A percentile compares a stretch with the other conserved stretches of the same genome.
phyloP scores from a whole-genome alignment of 2,113 vertebrate genomes.

The Murina feae region DNA sequence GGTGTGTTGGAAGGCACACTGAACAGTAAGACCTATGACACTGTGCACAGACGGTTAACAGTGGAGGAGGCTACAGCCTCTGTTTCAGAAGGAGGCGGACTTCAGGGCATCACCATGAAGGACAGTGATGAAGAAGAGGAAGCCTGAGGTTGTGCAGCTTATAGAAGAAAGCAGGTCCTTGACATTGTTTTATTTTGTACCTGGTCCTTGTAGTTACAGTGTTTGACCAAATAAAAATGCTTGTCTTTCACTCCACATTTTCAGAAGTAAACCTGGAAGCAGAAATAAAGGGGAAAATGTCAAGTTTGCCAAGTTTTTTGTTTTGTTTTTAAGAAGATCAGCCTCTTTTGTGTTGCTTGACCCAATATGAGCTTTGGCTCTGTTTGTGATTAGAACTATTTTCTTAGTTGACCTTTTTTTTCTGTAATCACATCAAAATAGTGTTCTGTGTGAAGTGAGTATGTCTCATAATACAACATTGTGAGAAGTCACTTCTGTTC shows the following conservation, averaged over 20 bases:
- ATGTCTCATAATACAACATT: constrained; percentile 57
- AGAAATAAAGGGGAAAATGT: constrained; percentile 63
- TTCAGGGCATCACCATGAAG: constrained; percentile 95
- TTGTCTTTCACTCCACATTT: constrained; percentile 69
- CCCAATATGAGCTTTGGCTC: constrained; percentile 69
- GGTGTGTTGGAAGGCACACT: constrained; percentile 91
- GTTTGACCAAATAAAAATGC: constrained; percentile 71
- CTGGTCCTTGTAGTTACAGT: constrained; percentile 73
- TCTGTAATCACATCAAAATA: constrained; percentile 63
- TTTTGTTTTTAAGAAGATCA: constrained; percentile 57
- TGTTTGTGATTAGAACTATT: background rate
- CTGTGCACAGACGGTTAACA: constrained; percentile 89
- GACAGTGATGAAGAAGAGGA: constrained; percentile 97
- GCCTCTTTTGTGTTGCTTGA: constrained; percentile 75
- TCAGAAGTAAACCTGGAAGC: constrained; percentile 18
- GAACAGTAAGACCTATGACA: constrained; percentile 94
- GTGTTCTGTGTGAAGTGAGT: constrained; percentile 67
- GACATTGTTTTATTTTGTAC: constrained; percentile 57
- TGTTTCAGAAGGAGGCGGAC: constrained; percentile 87
- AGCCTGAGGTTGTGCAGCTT: constrained; percentile 75
- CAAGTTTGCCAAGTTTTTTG: constrained; percentile 64
- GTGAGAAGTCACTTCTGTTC: constrained; percentile 57
- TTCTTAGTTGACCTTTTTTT: constrained; percentile 36
- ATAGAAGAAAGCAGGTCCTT: background rate
- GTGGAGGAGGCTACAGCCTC: constrained; percentile 92